Conservation (phyloP, 1,140 invertebrate genomes). For the Grapholita molesta region DNA sequence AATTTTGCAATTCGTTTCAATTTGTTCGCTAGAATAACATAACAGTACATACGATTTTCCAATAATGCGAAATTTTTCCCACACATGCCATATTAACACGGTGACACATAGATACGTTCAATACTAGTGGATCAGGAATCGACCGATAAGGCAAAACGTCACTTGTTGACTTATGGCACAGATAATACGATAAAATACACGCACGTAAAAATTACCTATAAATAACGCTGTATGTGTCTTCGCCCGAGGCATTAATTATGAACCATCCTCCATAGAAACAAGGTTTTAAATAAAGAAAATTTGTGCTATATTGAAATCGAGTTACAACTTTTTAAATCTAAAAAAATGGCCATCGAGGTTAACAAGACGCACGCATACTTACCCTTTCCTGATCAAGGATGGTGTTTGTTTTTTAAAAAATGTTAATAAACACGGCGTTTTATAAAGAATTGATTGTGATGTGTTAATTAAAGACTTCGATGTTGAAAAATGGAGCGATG, state of each 20-base stretch:
- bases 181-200: conserved; percentile 3
- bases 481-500: neutral
- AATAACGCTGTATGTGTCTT: neutral
- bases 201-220: neutral
- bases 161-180: conserved; percentile 12
- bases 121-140: conserved; percentile 4
- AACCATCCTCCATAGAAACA: neutral
- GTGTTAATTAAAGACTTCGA: neutral
- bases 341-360: neutral
- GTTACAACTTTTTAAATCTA: neutral
- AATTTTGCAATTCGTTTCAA: too few species aligned
- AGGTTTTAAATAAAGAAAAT: neutral
- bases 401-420: conserved; percentile 4
- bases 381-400: conserved; percentile 2
- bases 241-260: neutral
- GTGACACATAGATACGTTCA: neutral
- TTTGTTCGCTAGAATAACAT: neutral
- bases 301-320: neutral
- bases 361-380: conserved; percentile 1
- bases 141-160: conserved; percentile 13
- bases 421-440: neutral
- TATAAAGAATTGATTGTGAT: neutral
- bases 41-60: neutral
- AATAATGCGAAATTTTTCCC: neutral
- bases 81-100: neutral